Base-by-base conservation (phyloP, 2,113 vertebrate species). In the Danionella cerebrum region DNA sequence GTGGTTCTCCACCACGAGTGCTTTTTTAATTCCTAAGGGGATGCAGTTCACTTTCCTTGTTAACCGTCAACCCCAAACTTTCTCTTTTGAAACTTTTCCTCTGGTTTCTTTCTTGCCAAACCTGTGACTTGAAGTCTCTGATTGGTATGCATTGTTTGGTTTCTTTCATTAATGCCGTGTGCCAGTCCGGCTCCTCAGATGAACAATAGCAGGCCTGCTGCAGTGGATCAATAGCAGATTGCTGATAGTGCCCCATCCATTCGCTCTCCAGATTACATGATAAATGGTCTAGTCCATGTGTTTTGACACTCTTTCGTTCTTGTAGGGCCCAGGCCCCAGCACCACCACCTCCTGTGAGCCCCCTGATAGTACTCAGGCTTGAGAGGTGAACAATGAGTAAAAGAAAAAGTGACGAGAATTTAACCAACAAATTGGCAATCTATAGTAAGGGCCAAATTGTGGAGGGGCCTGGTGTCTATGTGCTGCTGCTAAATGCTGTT, bases 161-260 rank as follows among this genome's bases (percentile, higher is more conserved):
- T 91, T 90, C 93, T 91, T 93, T 92, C 94, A 94, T 97, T 95
- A 97, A 95, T 95, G 92, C 89, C 81, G 86, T 85, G 89, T 94
- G 93, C 92, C 91, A 90, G 86, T 92, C 82, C 84, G 84, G 88
- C 84, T 89, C 88, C 84, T 84, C 84, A 89, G 90, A 92, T 94
- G 92, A 96, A 97, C 94, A 97, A 97, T 96, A 93, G 93, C 90
- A 84, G 81, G 80, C 85, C 85, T 89, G 90, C 84, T 86, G 83
- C 80, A 82, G 73, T 76, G 84, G 91, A 97, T 98, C 95, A 92
- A 98, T 98, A 95, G 88, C 86, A 96, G 92, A 94, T 96, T 91
- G 91, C 94, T 97, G 94, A 97, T 97, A 94, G 92, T 87, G 90
- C 90, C 92, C 94, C 91, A 89, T 94, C 93, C 93, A 90, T 92